These are phyloP conservation scores for Netelia virgata DNA, from an alignment of 2,888 invertebrate genomes.

Conservation along the genomic window DNA sequence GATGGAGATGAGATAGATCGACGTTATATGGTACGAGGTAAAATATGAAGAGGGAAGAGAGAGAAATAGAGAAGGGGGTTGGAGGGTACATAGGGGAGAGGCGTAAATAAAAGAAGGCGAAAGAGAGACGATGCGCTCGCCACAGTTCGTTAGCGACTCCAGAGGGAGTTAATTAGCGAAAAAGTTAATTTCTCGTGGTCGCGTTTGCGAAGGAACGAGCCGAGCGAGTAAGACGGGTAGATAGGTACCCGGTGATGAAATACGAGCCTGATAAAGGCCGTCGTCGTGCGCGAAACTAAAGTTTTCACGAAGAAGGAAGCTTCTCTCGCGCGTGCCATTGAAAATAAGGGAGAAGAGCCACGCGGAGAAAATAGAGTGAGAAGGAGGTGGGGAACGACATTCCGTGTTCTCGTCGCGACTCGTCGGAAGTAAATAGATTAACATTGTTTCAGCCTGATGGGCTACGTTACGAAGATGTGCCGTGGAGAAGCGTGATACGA, in stretches of 20 bases:
- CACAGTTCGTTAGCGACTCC: slow-evolving; percentile 81
- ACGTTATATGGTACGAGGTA: slow-evolving; percentile 22
- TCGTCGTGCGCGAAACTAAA: slow-evolving; percentile 77
- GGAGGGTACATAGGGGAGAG: not conserved
- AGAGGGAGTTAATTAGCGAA: slow-evolving; percentile 84
- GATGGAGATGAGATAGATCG: slow-evolving; percentile 49
- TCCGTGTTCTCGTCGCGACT: slow-evolving; percentile 35
- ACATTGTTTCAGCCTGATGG: slow-evolving; percentile 78
- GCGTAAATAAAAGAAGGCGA: not conserved
- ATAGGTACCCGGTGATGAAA: slow-evolving; percentile 79
- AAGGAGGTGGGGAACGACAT: slow-evolving; percentile 13
- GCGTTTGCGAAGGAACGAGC: slow-evolving; percentile 81
- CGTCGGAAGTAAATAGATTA: slow-evolving; percentile 81
- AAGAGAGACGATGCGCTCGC: slow-evolving; percentile 3
- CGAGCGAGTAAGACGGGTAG: slow-evolving; percentile 7
- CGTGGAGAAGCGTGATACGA: slow-evolving; percentile 3
- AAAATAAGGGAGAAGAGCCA: slow-evolving; percentile 42
- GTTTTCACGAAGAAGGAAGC: slow-evolving; percentile 74
- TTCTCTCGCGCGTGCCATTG: slow-evolving; percentile 58
- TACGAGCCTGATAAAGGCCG: slow-evolving; percentile 83
- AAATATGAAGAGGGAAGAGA: not conserved
- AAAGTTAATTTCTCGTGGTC: slow-evolving; percentile 83
- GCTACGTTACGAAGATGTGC: slow-evolving; percentile 45
- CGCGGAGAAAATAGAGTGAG: slow-evolving; percentile 10
- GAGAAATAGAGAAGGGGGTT: not conserved